Evolutionary conservation across 2,113 vertebrate species (phyloP).

Genomic region (Pungitius pungitius): DNA sequence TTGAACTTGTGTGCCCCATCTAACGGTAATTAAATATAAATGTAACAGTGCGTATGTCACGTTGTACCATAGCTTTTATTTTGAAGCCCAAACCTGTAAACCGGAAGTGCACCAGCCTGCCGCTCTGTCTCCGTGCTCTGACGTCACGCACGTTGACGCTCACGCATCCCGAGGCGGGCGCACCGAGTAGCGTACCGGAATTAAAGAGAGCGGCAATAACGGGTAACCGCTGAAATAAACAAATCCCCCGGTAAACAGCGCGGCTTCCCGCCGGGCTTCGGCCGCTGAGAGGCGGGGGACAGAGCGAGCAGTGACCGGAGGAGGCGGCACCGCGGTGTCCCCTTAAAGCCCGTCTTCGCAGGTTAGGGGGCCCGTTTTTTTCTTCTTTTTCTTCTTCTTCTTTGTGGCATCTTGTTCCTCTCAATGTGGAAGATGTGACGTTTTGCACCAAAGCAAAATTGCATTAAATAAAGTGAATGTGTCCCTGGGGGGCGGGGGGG

Average conservation of each 20-base stretch:
- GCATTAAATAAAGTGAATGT: not conserved
- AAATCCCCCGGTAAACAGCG: not conserved
- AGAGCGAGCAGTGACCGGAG: slow-evolving; percentile 4
- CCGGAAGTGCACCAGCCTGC: not conserved
- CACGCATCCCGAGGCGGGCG: slow-evolving; percentile 28
- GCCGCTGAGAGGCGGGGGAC: not conserved
- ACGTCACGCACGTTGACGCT: slow-evolving; percentile 55
- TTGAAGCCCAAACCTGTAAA: not conserved
- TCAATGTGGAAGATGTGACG: not conserved
- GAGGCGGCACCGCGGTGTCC: not conserved
- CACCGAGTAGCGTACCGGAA: slow-evolving; percentile 28
- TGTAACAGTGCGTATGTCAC: too few species aligned
- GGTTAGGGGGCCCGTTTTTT: slow-evolving; percentile 22
- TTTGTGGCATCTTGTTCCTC: not conserved
- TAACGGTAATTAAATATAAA: too few species aligned
- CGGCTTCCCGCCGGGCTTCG: not conserved
- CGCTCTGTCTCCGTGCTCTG: slow-evolving; percentile 2
- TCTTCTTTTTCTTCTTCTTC: not conserved
- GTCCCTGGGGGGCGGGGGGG: too few species aligned
- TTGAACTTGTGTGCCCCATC: not conserved
- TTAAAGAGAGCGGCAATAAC: slow-evolving; percentile 4
- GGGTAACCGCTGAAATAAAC: not conserved
- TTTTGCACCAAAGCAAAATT: slow-evolving; percentile 12
- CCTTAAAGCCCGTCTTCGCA: slow-evolving; percentile 1
- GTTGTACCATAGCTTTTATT: slow-evolving; percentile 25